Conservation (phyloP, 2,113 vertebrate species). For the Macaca nemestrina region DNA sequence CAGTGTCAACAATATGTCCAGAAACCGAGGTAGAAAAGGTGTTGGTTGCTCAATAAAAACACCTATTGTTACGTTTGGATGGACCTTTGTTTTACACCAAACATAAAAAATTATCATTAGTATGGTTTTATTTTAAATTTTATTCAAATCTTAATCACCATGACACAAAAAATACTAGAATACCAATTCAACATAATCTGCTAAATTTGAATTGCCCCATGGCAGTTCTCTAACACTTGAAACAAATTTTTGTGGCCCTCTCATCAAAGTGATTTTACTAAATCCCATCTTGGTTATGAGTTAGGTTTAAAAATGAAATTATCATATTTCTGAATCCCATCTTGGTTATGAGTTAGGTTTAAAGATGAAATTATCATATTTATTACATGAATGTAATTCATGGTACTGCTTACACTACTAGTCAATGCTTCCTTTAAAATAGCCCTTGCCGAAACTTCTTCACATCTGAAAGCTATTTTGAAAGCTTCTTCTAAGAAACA, state of each 20-base stretch:
- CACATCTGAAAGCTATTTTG: neutral
- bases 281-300: neutral
- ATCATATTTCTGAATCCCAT: neutral
- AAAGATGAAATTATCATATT: neutral
- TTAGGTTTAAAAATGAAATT: neutral
- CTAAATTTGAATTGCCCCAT: neutral
- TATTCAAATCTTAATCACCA: slow-evolving; percentile 6
- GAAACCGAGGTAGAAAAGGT: slow-evolving; percentile 97
- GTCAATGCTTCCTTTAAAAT: neutral
- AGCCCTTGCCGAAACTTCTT: neutral
- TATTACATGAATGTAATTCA: neutral
- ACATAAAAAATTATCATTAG: slow-evolving; percentile 46
- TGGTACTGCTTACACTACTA: neutral
- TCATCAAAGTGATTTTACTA: neutral
- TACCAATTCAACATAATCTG: neutral
- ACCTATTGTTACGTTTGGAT: slow-evolving; percentile 92
- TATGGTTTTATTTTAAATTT: neutral
- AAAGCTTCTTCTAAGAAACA: neutral
- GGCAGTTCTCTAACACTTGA: neutral
- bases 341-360: neutral
- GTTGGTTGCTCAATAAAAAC: slow-evolving; percentile 98
- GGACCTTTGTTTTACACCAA: slow-evolving; percentile 84
- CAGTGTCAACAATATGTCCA: slow-evolving; percentile 90
- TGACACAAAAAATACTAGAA: neutral
- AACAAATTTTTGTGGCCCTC: neutral